A percentile compares a stretch with the other conserved stretches of the same genome.
phyloP scores from a whole-genome alignment of 2,113 vertebrate genomes.

The Acinonyx jubatus region DNA sequence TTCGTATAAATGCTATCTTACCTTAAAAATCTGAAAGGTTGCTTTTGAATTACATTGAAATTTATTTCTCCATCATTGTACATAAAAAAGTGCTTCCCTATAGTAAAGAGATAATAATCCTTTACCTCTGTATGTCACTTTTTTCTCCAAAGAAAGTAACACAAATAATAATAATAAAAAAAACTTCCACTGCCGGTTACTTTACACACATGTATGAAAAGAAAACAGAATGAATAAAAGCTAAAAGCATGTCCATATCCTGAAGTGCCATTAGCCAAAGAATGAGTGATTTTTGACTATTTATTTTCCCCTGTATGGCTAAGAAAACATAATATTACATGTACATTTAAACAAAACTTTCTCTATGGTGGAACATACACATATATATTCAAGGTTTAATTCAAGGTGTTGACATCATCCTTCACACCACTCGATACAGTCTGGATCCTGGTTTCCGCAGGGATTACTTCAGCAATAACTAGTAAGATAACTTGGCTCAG shows the following conservation, averaged over 20 bases:
- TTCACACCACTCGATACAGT: conserved; percentile 5
- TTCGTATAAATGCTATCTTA: background rate
- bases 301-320: conserved; percentile 55
- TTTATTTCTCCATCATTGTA: background rate
- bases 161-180: background rate
- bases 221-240: conserved; percentile 55
- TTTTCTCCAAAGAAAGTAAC: conserved; percentile 36
- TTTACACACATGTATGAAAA: conserved; percentile 53
- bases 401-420: conserved; percentile 69
- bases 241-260: conserved; percentile 28
- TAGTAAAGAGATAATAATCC: conserved; percentile 33
- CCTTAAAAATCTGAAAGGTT: background rate
- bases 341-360: conserved; percentile 48
- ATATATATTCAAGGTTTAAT: conserved; percentile 44
- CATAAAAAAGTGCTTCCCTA: background rate
- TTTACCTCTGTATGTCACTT: background rate
- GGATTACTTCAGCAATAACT: conserved; percentile 63
- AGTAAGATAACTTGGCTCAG: conserved; percentile 51
- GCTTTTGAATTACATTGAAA: background rate
- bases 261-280: conserved; percentile 11
- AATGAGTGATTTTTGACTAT: conserved; percentile 45
- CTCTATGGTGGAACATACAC: background rate
- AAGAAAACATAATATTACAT: conserved; percentile 49
- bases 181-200: conserved; percentile 41
- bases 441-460: conserved; percentile 65